Percentiles rank a stretch among this genome's conserved stretches.
These are phyloP conservation scores for Scelioninae gen. 2 DNA, from an alignment of 2,888 invertebrate genomes.

Conservation along the genomic window DNA sequence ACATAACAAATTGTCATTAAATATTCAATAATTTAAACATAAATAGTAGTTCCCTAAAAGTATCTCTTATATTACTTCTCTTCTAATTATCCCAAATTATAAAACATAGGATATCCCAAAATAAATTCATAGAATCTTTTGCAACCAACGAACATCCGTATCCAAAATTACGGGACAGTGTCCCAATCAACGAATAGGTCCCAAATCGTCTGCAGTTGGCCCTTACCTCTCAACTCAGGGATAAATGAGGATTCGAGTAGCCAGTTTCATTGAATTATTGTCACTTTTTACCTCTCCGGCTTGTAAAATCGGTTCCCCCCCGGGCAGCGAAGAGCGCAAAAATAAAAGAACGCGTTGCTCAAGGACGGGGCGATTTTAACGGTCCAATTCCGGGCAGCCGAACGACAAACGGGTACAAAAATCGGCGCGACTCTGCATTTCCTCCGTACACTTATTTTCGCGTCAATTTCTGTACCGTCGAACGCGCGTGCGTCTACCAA, in stretches of 20 bases:
- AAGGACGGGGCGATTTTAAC: constrained; percentile 20
- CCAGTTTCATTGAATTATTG: constrained; percentile 3
- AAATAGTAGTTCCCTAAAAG: too few species aligned
- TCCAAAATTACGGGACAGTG: not conserved
- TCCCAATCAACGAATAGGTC: too few species aligned
- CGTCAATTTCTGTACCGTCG: constrained; percentile 32
- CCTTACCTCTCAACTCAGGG: constrained; percentile 52
- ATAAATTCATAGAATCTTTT: too few species aligned
- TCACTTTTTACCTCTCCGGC: too few species aligned
- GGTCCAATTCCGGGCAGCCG: constrained; percentile 22
- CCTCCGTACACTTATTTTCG: constrained; percentile 25
- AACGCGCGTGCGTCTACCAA: constrained; percentile 39
- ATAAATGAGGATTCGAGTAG: constrained; percentile 41
- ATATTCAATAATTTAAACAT: too few species aligned
- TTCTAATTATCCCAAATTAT: not conserved
- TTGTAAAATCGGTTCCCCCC: too few species aligned
- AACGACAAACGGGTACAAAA: constrained; percentile 20
- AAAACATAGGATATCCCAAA: too few species aligned
- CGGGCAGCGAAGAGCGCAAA: too few species aligned
- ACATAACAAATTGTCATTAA: too few species aligned
- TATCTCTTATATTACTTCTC: too few species aligned
- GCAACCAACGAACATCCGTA: too few species aligned
- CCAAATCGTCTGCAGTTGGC: not conserved
- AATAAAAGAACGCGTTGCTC: constrained; percentile 3
- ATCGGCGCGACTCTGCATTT: constrained; percentile 32